Evolutionary conservation across 2,113 vertebrate genomes (phyloP).

Genomic region (Sphaerodactylus townsendi): DNA sequence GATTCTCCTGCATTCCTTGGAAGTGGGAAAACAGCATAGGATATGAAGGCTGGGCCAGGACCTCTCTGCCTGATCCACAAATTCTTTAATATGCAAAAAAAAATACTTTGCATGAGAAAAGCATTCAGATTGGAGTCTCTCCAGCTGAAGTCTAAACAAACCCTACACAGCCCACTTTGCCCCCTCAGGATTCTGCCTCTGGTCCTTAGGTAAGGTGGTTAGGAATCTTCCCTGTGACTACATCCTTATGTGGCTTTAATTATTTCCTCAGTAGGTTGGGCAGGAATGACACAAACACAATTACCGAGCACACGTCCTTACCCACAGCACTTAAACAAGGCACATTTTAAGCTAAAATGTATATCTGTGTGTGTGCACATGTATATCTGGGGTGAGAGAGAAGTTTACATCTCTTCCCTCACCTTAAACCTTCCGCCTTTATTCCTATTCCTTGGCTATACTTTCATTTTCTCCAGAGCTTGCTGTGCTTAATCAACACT

Average conservation of each 20-base stretch:
- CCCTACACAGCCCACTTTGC: neutral
- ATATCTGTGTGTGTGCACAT: too few relatives aligned
- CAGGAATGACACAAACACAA: neutral
- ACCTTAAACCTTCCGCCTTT: neutral
- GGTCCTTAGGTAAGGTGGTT: neutral
- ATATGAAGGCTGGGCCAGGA: too few relatives aligned
- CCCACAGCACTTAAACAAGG: neutral
- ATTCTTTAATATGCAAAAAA: too few relatives aligned
- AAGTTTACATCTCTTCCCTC: neutral
- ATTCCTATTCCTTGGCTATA: neutral
- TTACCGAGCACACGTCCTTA: neutral
- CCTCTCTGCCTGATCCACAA: too few relatives aligned
- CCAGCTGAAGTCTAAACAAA: too few relatives aligned
- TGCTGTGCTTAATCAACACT: neutral
- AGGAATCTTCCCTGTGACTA: too few relatives aligned
- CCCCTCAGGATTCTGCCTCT: neutral
- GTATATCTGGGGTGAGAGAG: neutral
- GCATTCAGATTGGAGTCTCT: too few relatives aligned
- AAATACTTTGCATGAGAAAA: too few relatives aligned
- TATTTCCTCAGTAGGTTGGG: neutral
- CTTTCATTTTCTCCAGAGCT: neutral
- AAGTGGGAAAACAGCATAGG: too few relatives aligned
- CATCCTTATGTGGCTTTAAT: neutral
- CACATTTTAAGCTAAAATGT: neutral
- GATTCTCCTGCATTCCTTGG: too few relatives aligned